Evolutionary conservation across 2,113 vertebrate genomes (phyloP).

Genomic region (Gasterosteus aculeatus): DNA sequence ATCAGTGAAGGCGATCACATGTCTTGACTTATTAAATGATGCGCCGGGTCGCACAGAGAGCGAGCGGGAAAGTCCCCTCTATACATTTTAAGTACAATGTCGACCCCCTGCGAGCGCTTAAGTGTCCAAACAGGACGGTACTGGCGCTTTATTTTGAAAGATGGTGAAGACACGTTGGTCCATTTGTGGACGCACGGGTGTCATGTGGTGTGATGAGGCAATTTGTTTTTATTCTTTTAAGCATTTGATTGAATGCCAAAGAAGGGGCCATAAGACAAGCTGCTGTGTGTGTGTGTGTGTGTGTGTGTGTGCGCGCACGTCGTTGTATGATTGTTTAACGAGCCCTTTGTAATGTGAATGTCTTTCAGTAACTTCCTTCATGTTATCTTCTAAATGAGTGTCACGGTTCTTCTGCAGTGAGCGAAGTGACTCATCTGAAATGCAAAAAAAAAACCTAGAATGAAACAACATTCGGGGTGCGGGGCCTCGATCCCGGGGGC

Average conservation of each 20-base stretch:
- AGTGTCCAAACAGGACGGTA: not conserved
- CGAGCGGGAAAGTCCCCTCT: not conserved
- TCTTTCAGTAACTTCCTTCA: too few relatives aligned
- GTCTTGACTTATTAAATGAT: not conserved
- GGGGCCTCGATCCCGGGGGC: too few relatives aligned
- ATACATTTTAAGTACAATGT: too few relatives aligned
- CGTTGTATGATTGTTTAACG: not conserved
- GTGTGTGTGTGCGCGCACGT: not conserved
- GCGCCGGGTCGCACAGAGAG: too few relatives aligned
- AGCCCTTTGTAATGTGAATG: not conserved
- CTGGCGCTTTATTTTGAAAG: not conserved
- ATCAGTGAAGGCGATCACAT: not conserved
- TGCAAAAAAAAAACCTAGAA: too few relatives aligned
- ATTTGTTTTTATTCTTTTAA: not conserved
- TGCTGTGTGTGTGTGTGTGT: conserved; percentile 5
- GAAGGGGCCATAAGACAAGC: not conserved
- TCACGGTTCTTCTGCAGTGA: too few relatives aligned
- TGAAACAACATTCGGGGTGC: too few relatives aligned
- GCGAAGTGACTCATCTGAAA: too few relatives aligned
- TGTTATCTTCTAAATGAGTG: too few relatives aligned
- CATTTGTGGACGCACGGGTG: too few relatives aligned
- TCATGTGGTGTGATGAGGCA: conserved; percentile 5
- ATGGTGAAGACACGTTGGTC: too few relatives aligned
- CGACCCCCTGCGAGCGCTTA: not conserved
- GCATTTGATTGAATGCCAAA: conserved; percentile 4